Percentiles rank a stretch among this genome's conserved stretches.
phyloP scores from a whole-genome alignment of 2,113 vertebrate species.

The Malurus cyaneus region DNA sequence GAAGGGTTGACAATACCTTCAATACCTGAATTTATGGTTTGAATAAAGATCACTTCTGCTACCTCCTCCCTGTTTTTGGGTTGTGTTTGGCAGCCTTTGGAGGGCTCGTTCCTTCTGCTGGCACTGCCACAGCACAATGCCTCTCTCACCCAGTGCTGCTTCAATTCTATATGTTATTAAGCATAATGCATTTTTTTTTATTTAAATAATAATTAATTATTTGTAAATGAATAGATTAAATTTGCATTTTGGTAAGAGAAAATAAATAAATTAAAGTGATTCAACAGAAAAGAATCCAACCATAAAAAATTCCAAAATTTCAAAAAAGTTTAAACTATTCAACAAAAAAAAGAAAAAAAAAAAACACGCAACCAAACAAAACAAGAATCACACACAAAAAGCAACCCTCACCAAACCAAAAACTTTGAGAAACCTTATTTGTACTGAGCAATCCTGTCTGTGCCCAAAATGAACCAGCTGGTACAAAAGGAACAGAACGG shows the following conservation, averaged over 20 bases:
- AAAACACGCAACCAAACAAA: neutral
- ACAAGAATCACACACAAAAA: neutral
- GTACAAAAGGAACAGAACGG: neutral
- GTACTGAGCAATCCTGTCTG: neutral
- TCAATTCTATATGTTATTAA: neutral
- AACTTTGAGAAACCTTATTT: neutral
- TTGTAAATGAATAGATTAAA: neutral
- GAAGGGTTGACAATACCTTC: neutral
- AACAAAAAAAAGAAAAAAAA: neutral
- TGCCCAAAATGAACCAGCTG: accelerated
- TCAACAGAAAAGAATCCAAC: neutral
- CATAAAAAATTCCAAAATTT: neutral
- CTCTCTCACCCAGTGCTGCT: neutral
- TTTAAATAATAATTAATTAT: too few relatives aligned
- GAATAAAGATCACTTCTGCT: neutral
- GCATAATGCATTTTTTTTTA: neutral
- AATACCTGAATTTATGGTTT: neutral
- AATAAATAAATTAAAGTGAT: too few relatives aligned
- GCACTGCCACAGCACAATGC: neutral
- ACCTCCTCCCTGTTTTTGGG: neutral
- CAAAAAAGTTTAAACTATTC: too few relatives aligned
- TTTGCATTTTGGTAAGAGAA: too few relatives aligned
- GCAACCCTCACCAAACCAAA: neutral
- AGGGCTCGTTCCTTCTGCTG: neutral
- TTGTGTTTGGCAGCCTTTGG: neutral